Base-by-base conservation (phyloP, 1,140 invertebrate genomes). In the Nixonia krombeini region DNA sequence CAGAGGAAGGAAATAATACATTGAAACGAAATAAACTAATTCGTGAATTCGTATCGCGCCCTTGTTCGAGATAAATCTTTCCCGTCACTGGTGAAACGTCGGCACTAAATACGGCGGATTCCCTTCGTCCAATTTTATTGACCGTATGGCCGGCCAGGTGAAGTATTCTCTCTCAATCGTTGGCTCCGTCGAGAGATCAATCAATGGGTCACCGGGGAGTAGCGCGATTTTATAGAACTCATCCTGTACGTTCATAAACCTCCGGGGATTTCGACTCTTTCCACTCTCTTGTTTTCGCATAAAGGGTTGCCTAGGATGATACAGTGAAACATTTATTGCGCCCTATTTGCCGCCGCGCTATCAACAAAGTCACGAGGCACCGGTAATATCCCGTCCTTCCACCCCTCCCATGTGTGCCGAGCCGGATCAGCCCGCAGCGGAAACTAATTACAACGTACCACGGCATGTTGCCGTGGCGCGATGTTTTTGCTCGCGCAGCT, bases 321-420 rank as follows among this genome's bases (percentile, higher is more conserved):
- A 62, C 68, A 76, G 64, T 70, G 49, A 61, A 65, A 64, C 74
- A 72, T 77, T 77, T 77, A 77, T 75, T 75, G 75, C 73, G 73
- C 74, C 64, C 69, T 75, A 75, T 74, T 78, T 78, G 70, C 70
- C 70, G 45, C 62, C 69, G 51, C 46, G 62, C 62, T 57, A 74
- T 75, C 71, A 73, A 51, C 41, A 37, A 37, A 31, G 64, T 16
- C 16, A 33, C 45, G 9, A 17, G 18, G 26, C 45, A 12, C 42
- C 21, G 6, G 13, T n/a, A 15, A 17, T 25, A 31, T 10, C 7
- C 18, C 23, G n/a, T 31, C 37, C 17, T 29, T 40, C 25, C 23
- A 15, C 15, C 4, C n/a, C 8, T 10, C 38, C n/a, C 29, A 26
- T 56, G 53, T 65, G 41, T 57, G 31, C 52, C 37, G 37, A 46